Percentiles rank a stretch among this genome's conserved stretches.
phyloP scores from a whole-genome alignment of 2,888 invertebrate genomes.

The Mechanitis mazaeus region DNA sequence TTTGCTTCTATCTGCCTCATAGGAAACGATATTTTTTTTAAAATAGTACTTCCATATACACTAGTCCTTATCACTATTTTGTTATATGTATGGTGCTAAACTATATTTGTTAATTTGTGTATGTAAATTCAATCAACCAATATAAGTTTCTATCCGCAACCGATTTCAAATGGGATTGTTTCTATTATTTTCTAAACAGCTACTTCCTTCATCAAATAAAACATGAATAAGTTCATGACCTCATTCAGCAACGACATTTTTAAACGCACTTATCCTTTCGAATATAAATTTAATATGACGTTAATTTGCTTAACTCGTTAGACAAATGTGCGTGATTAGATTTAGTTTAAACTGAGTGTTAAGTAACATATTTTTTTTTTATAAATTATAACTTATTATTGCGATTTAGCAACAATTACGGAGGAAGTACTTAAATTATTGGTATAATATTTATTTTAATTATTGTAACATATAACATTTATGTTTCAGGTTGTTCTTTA shows the following conservation, averaged over 20 bases:
- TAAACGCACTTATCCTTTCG: not conserved
- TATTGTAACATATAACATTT: constrained; percentile 23
- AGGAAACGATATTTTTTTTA: too few relatives aligned
- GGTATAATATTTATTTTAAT: not conserved
- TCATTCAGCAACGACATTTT: not conserved
- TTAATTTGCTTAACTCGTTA: not conserved
- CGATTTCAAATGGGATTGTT: constrained; percentile 13
- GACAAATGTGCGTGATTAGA: constrained; percentile 14
- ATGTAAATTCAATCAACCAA: constrained; percentile 26
- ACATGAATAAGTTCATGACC: not conserved
- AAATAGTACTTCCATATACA: too few relatives aligned
- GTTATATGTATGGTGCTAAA: too few relatives aligned
- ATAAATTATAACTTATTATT: not conserved
- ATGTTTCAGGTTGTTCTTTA: constrained; percentile 57
- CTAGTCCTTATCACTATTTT: too few relatives aligned
- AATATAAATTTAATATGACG: not conserved
- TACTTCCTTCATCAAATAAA: not conserved
- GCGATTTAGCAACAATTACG: not conserved
- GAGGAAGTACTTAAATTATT: not conserved
- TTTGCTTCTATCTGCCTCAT: too few relatives aligned
- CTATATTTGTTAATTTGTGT: constrained; percentile 16
- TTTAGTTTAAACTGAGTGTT: constrained; percentile 18
- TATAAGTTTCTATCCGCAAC: constrained; percentile 24
- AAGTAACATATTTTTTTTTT: constrained; percentile 1
- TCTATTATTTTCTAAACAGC: constrained; percentile 8